Conservation (phyloP, 2,797 vertebrate genomes). For the Sphaeramia orbicularis region DNA sequence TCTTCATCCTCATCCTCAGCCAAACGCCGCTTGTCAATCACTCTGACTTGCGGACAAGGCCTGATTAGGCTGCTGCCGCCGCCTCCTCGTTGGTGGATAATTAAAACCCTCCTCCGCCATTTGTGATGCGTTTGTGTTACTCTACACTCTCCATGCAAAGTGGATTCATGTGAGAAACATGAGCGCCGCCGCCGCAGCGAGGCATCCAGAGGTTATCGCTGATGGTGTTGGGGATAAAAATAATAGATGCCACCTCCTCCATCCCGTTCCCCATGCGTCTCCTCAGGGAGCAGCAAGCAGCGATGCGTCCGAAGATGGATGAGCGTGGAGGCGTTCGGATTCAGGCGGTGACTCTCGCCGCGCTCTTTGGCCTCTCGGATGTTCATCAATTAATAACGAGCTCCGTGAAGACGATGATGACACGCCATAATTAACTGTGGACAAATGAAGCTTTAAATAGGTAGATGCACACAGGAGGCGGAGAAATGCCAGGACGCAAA, state of each 20-base stretch:
- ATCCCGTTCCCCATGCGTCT: background rate
- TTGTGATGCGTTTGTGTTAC: conserved; percentile 26
- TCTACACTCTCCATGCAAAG: conserved; percentile 43
- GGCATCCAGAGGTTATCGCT: conserved; percentile 38
- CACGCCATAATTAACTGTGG: conserved; percentile 1
- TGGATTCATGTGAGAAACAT: conserved; percentile 7
- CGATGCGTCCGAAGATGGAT: conserved; percentile 39
- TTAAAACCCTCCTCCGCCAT: conserved; percentile 51
- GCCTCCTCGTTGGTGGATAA: conserved; percentile 51
- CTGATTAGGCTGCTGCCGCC: conserved; percentile 41
- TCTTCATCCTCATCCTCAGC: conserved; percentile 8
- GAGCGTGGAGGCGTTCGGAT: conserved; percentile 33
- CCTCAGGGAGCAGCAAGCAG: conserved; percentile 14
- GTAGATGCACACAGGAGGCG: no score
- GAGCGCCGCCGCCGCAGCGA: no score
- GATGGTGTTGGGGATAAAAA: conserved; percentile 51
- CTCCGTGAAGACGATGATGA: conserved; percentile 16
- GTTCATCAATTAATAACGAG: conserved; percentile 42
- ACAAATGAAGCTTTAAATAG: background rate
- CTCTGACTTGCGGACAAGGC: conserved; percentile 41
- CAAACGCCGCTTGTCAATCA: conserved; percentile 52
- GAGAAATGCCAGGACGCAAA: no score
- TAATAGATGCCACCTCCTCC: conserved; percentile 17
- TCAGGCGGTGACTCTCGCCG: conserved; percentile 2
- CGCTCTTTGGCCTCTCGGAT: conserved; percentile 30